Evolutionary conservation across 2,888 invertebrate species (phyloP), one percentile per base, ranked within the genome.

Genomic region (Lithophane ornitopus): DNA sequence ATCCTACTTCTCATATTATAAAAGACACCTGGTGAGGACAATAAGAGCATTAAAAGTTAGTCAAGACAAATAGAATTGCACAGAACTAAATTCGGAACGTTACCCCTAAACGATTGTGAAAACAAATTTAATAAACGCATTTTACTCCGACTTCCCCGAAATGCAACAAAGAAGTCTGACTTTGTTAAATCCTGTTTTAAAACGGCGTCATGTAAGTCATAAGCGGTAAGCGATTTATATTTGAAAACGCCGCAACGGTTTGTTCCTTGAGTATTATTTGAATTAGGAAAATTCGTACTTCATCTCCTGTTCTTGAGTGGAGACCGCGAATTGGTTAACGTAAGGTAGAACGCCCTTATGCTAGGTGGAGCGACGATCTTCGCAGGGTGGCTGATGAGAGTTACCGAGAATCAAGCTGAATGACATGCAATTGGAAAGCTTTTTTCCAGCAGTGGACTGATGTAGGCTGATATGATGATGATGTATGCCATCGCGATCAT

Each of bases 101-200:
- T 70, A 65, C 63, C 61, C 66, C 76, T 63, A 79, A 84, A 76
- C 75, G 73, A 81, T 88, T 78, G 80, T 76, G 81, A 82, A 88
- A 88, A 85, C 85, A 88, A 87, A 87, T 88, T 87, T 87, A 87
- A 87, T 88, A 88, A 88, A 87, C 84, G 87, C 87, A 85, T 88
- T 87, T 81, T 74, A 63, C 80, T 73, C 70, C 61, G 41, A 66
- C 63, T 78, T 78, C 79, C 72, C 78, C 81, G 73, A 83, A 88
- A 85, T 87, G 85, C 89, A 87, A 81, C 89, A 87, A 87, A 82
- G 84, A 80, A 81, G 71, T 85, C 84, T 61, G 87, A 84, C 76
- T 87, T 85, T 81, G 83, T 83, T 87, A 77, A 81, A 88, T 80
- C 77, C 81, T 78, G 82, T 79, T 86, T 77, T 71, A 74, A 80